phyloP scores from a whole-genome alignment of 2,888 invertebrate species.

The Epinotia bilunana region DNA sequence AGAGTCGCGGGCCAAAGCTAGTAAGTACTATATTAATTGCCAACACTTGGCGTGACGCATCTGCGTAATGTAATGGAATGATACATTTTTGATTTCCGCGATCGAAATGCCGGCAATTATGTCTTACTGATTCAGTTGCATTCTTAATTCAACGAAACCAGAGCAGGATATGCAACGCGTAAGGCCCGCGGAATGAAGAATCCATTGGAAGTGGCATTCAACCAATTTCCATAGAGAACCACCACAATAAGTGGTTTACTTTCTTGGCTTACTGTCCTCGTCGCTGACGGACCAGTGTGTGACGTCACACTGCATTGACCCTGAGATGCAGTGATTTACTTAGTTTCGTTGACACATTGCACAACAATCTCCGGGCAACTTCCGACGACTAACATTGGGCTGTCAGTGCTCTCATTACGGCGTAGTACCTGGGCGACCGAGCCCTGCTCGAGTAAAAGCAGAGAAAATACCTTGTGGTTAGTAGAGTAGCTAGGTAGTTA shows the following conservation, averaged over 20 bases:
- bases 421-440: no score
- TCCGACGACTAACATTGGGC: no score
- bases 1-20: no score
- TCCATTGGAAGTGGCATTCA: no score
- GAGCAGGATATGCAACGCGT: background rate
- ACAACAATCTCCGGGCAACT: background rate
- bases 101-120: background rate
- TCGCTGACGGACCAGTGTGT: background rate
- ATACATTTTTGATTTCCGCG: background rate
- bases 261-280: background rate
- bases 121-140: background rate
- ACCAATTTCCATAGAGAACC: no score
- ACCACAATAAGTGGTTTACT: no score
- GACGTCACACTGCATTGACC: slow-evolving; percentile 1
- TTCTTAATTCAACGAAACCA: background rate
- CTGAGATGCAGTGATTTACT: background rate
- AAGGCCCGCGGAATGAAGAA: no score
- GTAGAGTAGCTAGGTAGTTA: no score
- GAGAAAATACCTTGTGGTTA: no score
- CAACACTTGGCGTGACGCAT: background rate
- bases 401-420: no score
- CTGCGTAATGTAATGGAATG: background rate
- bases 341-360: background rate
- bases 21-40: background rate
- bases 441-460: no score